These are phyloP conservation scores for Cephus pygmeus DNA, from an alignment of 2,888 invertebrate species.

Conservation along the genomic window DNA sequence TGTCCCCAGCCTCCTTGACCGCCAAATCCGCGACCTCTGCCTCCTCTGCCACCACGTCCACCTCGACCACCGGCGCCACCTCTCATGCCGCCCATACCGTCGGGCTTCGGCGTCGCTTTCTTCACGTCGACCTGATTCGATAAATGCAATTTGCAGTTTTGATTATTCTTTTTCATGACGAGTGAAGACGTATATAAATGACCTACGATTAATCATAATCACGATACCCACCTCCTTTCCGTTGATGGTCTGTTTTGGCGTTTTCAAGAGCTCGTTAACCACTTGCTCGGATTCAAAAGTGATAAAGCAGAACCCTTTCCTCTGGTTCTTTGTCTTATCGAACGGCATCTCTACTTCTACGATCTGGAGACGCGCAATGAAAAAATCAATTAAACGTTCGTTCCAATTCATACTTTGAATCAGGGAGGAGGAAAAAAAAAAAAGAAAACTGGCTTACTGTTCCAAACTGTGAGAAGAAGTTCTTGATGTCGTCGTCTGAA, in stretches of 20 bases:
- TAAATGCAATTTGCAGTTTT: constrained; percentile 36
- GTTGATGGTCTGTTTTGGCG: constrained; percentile 91
- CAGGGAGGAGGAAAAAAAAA: neutral
- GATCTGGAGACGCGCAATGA: constrained; percentile 73
- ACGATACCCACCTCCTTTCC: constrained; percentile 83
- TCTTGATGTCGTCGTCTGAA: constrained; percentile 93
- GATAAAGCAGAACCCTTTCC: constrained; percentile 97
- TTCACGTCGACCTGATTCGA: constrained; percentile 86
- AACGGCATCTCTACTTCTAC: constrained; percentile 97
- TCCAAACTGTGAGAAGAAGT: constrained; percentile 92
- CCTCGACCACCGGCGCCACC: constrained; percentile 76
- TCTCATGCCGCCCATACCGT: constrained; percentile 75
- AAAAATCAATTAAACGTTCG: neutral
- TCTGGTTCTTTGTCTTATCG: constrained; percentile 96
- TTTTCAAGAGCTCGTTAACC: constrained; percentile 90
- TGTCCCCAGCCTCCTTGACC: constrained; percentile 70
- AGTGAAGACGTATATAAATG: neutral
- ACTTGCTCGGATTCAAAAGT: constrained; percentile 96
- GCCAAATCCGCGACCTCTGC: constrained; percentile 65
- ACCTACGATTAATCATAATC: neutral
- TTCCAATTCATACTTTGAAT: constrained; percentile 9
- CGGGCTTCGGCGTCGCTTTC: constrained; percentile 92
- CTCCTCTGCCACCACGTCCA: constrained; percentile 76
- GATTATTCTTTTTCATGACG: constrained; percentile 24
- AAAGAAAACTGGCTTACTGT: constrained; percentile 74